Evolutionary conservation across 2,797 vertebrate genomes (phyloP), one percentile per base, ranked within the genome.

Genomic region (Schizopygopsis pylzovi): DNA sequence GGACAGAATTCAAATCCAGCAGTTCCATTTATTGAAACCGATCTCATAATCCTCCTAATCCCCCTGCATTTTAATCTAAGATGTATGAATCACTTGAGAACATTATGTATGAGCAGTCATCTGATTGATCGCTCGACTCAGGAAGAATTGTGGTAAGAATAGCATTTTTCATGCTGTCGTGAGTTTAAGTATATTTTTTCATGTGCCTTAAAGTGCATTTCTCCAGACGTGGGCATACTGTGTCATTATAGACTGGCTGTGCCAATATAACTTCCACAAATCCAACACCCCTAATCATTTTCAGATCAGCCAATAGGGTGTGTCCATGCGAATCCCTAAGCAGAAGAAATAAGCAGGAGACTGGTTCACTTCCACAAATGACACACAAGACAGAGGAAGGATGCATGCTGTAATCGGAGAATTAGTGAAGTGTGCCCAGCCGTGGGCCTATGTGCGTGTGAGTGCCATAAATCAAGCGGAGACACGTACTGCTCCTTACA

Each of bases 251-350:
- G 81, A 11, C n/a, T 81, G 75, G 67, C 54, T 87, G 80, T 61
- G 86, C 73, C 77, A 86, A 33, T 67, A 84, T 28, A 77, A 81
- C 82, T 82, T 79, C 73, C 67, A 73, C 79, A 86, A 79, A 41
- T 41, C 84, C 41, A 81, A 86, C 71, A 79, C 84, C 85, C 43
- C 84, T 88, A 86, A 89, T 84, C 77, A 86, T 89, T 86, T 87
- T 65, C 41, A 82, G 72, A 89, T 89, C 67, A 87, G 81, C 41
- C 77, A 81, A 84, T 65, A 61, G 84, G 86, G 88, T 33, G 81
- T 75, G 84, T 77, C 78, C 77, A 52, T 68, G 73, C 43, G 79
- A 84, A 78, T 80, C 73, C 84, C 72, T 65, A 79, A 80, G 67
- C 49, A 70, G 67, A 47, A 9, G 45, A 88, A 87, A 88, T 87